Evolutionary conservation across 2,888 invertebrate genomes (phyloP).

Genomic region (Macaria liturata): DNA sequence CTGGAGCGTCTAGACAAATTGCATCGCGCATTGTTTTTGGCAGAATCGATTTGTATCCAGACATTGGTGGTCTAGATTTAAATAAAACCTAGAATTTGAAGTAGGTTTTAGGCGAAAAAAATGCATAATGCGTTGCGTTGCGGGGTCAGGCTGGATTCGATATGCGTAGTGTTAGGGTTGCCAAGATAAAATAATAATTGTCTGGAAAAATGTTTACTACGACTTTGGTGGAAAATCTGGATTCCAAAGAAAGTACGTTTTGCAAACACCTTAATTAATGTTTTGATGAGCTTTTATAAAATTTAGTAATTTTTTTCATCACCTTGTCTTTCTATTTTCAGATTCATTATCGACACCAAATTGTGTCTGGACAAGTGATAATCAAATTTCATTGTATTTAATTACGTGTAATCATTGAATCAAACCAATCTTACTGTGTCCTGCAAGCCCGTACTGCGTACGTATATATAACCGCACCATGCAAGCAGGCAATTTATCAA

Average conservation of each 20-base stretch:
- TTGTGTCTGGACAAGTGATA: too few species aligned
- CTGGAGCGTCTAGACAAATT: slow-evolving; percentile 75
- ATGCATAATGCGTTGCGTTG: slow-evolving; percentile 31
- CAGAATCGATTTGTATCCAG: slow-evolving; percentile 68
- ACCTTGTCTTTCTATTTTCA: too few species aligned
- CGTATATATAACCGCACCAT: slow-evolving; percentile 20
- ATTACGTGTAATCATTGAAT: too few species aligned
- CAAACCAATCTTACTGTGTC: too few species aligned
- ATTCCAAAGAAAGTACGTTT: too few species aligned
- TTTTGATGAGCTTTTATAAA: too few species aligned
- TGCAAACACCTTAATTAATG: too few species aligned
- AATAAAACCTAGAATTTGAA: slow-evolving; percentile 66
- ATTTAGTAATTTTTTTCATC: too few species aligned
- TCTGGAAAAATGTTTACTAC: too few species aligned
- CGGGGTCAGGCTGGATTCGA: slow-evolving; percentile 3
- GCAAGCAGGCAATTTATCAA: slow-evolving; percentile 48
- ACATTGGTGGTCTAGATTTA: slow-evolving; percentile 53
- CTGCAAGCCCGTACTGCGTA: not conserved
- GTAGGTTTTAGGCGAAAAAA: slow-evolving; percentile 44
- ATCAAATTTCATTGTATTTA: too few species aligned
- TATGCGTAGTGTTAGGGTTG: slow-evolving; percentile 16
- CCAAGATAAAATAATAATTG: not conserved
- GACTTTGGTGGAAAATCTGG: too few species aligned
- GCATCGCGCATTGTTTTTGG: slow-evolving; percentile 70
- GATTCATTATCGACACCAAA: too few species aligned